phyloP scores from a whole-genome alignment of 2,113 vertebrate genomes.

The Taxidea taxus region DNA sequence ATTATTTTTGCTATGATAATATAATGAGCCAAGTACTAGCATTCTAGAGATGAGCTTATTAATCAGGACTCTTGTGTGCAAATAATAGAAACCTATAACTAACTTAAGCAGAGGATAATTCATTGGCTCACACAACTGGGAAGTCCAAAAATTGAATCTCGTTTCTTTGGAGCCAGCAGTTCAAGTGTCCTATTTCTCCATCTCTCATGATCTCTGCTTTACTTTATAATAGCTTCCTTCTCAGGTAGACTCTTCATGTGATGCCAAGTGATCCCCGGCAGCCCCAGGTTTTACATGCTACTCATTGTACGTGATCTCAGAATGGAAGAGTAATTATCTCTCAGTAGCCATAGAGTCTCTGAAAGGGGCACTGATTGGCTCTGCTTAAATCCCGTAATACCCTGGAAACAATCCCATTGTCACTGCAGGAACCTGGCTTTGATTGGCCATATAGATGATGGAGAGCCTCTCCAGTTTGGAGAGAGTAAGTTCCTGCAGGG shows the following conservation, averaged over 20 bases:
- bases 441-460: background rate
- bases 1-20: background rate
- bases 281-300: background rate
- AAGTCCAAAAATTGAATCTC: background rate
- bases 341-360: background rate
- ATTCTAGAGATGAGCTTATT: slow-evolving; percentile 25
- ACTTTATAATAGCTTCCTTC: background rate
- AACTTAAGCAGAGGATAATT: background rate
- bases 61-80: background rate
- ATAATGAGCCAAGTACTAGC: background rate
- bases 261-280: background rate
- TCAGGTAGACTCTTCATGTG: background rate
- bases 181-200: background rate
- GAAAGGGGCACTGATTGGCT: background rate
- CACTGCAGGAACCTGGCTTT: background rate
- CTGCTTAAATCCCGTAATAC: background rate
- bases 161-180: background rate
- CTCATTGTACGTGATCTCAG: background rate
- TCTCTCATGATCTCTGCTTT: background rate
- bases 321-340: background rate
- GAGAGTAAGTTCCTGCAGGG: background rate
- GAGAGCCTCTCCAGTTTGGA: background rate
- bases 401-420: background rate
- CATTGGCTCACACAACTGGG: background rate
- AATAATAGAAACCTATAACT: background rate